Evolutionary conservation across 2,888 invertebrate genomes (phyloP).

Genomic region (Spialia ferax): DNA sequence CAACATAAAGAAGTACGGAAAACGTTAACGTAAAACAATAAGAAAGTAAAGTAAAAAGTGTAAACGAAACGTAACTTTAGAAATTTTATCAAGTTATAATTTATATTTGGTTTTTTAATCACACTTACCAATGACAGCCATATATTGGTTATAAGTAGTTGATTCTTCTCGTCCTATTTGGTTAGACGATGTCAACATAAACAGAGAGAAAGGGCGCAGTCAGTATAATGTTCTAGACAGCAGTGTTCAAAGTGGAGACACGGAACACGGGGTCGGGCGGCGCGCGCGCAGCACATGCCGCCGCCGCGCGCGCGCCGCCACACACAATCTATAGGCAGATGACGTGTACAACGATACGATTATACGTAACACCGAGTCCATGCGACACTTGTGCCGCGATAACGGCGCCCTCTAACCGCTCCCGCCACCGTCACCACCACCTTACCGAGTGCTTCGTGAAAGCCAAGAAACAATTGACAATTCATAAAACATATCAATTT

Average conservation of each 20-base stretch:
- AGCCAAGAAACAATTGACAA: slow-evolving; percentile 36
- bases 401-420: slow-evolving; percentile 71
- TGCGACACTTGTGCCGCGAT: slow-evolving; percentile 81
- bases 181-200: slow-evolving; percentile 90
- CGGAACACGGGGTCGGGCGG: slow-evolving; percentile 66
- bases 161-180: slow-evolving; percentile 97
- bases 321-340: slow-evolving; percentile 77
- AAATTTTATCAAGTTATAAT: slow-evolving; percentile 83
- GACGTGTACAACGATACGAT: slow-evolving; percentile 66
- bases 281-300: slow-evolving; percentile 66
- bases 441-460: slow-evolving; percentile 44
- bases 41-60: slow-evolving; percentile 60
- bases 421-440: slow-evolving; percentile 57
- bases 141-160: slow-evolving; percentile 97
- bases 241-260: slow-evolving; percentile 70
- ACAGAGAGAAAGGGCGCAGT: slow-evolving; percentile 88
- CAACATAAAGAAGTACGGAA: slow-evolving; percentile 50
- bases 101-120: slow-evolving; percentile 84
- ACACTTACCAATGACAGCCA: slow-evolving; percentile 98
- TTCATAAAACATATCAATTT: slow-evolving; percentile 39
- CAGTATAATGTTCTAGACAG: slow-evolving; percentile 82
- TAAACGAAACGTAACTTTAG: slow-evolving; percentile 67
- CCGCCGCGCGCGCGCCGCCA: slow-evolving; percentile 66
- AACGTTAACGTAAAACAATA: slow-evolving; percentile 58
- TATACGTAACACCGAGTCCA: slow-evolving; percentile 77